Percentiles rank a stretch among this genome's conserved stretches.
Conservation (phyloP, 2,888 invertebrate species). For the Phyto melanocephala region DNA sequence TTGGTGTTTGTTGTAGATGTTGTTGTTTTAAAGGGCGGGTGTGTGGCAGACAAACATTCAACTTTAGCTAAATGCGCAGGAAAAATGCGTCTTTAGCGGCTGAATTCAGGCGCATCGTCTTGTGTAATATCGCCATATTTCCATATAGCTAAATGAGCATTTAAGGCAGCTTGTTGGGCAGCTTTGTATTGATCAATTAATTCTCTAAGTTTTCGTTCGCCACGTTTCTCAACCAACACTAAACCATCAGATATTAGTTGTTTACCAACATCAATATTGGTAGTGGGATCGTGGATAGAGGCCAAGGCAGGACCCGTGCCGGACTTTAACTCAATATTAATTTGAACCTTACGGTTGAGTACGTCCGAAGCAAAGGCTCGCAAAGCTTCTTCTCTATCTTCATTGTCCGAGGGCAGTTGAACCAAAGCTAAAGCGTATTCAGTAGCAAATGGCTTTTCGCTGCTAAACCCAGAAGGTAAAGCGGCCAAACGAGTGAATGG, state of each 20-base stretch:
- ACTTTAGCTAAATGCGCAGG: constrained; percentile 68
- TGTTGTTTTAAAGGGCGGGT: constrained; percentile 77
- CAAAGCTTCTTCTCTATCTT: constrained; percentile 88
- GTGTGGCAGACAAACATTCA: constrained; percentile 78
- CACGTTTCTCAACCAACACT: constrained; percentile 88
- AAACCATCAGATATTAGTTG: constrained; percentile 91
- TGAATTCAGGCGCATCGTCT: constrained; percentile 78
- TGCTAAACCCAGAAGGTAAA: constrained; percentile 87
- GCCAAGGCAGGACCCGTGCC: constrained; percentile 74
- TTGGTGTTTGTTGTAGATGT: constrained; percentile 66
- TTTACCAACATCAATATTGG: constrained; percentile 82
- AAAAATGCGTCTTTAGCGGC: constrained; percentile 73
- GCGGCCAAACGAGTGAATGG: constrained; percentile 87
- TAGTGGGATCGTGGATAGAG: constrained; percentile 76
- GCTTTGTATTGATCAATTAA: constrained; percentile 89
- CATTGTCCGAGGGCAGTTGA: constrained; percentile 91
- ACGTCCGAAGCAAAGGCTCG: constrained; percentile 83
- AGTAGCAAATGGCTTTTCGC: constrained; percentile 89
- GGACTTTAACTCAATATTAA: constrained; percentile 90
- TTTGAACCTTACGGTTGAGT: constrained; percentile 86
- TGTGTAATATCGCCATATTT: constrained; percentile 95
- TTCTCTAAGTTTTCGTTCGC: constrained; percentile 89
- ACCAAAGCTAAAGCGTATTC: constrained; percentile 93
- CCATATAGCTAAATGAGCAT: constrained; percentile 94
- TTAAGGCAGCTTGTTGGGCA: constrained; percentile 92